phyloP scores from a whole-genome alignment of 2,888 invertebrate genomes.

The Parelbella ahira region DNA sequence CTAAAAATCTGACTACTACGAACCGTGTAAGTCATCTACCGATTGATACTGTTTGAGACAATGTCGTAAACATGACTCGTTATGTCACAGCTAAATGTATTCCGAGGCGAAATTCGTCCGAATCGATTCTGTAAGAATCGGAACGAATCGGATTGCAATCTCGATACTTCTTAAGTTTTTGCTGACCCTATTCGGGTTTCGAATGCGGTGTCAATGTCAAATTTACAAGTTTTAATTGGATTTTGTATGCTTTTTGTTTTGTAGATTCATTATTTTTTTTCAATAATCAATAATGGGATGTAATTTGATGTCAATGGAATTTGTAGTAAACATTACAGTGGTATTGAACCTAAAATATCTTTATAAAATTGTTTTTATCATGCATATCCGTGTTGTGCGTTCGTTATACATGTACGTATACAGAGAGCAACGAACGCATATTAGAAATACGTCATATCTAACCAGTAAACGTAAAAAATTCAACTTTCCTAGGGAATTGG shows the following conservation, averaged over 20 bases:
- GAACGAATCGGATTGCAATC: constrained; percentile 39
- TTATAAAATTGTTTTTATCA: too few species aligned
- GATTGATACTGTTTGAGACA: constrained; percentile 6
- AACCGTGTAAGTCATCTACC: too few species aligned
- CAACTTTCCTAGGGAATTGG: too few species aligned
- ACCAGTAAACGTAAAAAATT: too few species aligned
- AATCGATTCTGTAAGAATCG: constrained; percentile 35
- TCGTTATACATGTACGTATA: too few species aligned
- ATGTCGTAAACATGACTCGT: constrained; percentile 20
- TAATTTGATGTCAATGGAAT: constrained; percentile 9
- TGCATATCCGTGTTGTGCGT: too few species aligned
- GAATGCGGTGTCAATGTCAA: constrained; percentile 41
- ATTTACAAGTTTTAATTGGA: constrained; percentile 31
- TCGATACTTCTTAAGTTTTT: constrained; percentile 33
- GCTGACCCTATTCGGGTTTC: constrained; percentile 30
- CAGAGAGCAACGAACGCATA: too few species aligned
- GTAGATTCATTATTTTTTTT: constrained; percentile 10
- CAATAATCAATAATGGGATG: constrained; percentile 1
- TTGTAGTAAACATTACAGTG: too few species aligned
- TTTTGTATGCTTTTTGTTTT: constrained; percentile 29
- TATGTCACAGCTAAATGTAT: constrained; percentile 28
- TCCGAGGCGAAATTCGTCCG: constrained; percentile 24
- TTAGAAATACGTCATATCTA: too few species aligned
- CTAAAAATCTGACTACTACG: too few species aligned
- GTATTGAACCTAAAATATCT: too few species aligned